phyloP scores from a whole-genome alignment of 2,113 vertebrate genomes.

The Sebastes fasciatus region DNA sequence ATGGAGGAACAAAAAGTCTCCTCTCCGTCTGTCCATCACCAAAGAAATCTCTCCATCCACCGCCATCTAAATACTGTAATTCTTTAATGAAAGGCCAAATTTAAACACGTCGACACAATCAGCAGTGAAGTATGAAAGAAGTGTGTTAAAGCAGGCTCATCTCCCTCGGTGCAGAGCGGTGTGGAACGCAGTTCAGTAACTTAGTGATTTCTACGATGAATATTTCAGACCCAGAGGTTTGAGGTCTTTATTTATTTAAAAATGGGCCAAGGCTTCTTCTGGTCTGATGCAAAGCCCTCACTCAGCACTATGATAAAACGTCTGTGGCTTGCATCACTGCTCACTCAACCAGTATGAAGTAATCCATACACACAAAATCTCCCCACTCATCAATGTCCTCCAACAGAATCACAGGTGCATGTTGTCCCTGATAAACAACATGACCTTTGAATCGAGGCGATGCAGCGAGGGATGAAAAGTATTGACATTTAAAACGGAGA shows the following conservation, averaged over 20 bases:
- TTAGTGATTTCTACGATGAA: slow-evolving; percentile 73
- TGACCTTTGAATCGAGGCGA: slow-evolving; percentile 71
- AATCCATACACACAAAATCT: slow-evolving; percentile 15
- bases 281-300: slow-evolving; percentile 69
- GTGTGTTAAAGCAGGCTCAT: slow-evolving; percentile 34
- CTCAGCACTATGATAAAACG: slow-evolving; percentile 57
- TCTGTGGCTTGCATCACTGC: slow-evolving; percentile 43
- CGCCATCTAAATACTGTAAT: slow-evolving; percentile 2
- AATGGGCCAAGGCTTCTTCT: slow-evolving; percentile 61
- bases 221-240: slow-evolving; percentile 77
- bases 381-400: slow-evolving; percentile 14
- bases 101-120: slow-evolving; percentile 17
- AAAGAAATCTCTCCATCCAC: not conserved
- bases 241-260: slow-evolving; percentile 80
- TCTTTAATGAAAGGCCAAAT: slow-evolving; percentile 22
- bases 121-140: slow-evolving; percentile 25
- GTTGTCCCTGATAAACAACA: slow-evolving; percentile 50
- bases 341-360: slow-evolving; percentile 32
- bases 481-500: slow-evolving; percentile 73
- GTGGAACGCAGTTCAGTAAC: slow-evolving; percentile 56
- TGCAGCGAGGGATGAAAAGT: slow-evolving; percentile 65
- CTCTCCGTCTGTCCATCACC: not conserved
- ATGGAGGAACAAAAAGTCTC: slow-evolving; percentile 9
- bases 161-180: slow-evolving; percentile 35
- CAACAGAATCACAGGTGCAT: slow-evolving; percentile 53